Evolutionary conservation across 2,113 vertebrate genomes (phyloP).

Genomic region (Desmodus rotundus): DNA sequence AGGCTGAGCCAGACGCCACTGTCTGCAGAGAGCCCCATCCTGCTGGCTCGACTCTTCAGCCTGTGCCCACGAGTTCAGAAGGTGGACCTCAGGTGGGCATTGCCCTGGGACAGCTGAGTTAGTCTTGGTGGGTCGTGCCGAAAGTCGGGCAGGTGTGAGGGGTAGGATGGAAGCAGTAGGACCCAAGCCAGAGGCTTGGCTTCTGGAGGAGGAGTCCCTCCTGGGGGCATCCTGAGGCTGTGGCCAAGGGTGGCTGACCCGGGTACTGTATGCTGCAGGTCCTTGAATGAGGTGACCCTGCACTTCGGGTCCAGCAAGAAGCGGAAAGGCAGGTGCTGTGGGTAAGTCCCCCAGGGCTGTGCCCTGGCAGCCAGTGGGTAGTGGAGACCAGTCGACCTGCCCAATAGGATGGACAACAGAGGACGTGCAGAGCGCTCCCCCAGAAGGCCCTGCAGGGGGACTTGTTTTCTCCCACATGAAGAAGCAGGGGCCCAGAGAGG

Average conservation of each 20-base stretch:
- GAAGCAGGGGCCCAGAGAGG: background rate
- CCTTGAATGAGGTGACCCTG: constrained; percentile 53
- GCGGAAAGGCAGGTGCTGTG: constrained; percentile 38
- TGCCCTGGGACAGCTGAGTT: background rate
- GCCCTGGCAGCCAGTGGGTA: background rate
- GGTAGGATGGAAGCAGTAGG: background rate
- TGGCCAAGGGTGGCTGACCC: background rate
- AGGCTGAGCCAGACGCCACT: constrained; percentile 85
- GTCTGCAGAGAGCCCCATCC: constrained; percentile 73
- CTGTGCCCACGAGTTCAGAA: constrained; percentile 74
- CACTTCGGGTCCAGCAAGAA: constrained; percentile 53
- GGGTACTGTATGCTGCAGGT: constrained; percentile 61
- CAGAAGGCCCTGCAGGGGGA: background rate
- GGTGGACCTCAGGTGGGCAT: constrained; percentile 78
- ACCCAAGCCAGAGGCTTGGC: background rate
- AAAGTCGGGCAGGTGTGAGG: background rate
- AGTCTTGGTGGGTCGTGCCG: background rate
- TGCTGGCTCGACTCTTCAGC: constrained; percentile 77
- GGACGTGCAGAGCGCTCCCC: background rate
- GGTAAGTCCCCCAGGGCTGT: constrained; percentile 51
- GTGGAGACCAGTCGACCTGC: background rate
- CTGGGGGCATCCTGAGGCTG: background rate
- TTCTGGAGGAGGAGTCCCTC: background rate
- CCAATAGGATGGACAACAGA: background rate
- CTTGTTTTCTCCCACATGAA: background rate